Evolutionary conservation across 2,888 invertebrate species (phyloP), one percentile per base, ranked within the genome.

Genomic region (Ashinkailepas kermadecensis): DNA sequence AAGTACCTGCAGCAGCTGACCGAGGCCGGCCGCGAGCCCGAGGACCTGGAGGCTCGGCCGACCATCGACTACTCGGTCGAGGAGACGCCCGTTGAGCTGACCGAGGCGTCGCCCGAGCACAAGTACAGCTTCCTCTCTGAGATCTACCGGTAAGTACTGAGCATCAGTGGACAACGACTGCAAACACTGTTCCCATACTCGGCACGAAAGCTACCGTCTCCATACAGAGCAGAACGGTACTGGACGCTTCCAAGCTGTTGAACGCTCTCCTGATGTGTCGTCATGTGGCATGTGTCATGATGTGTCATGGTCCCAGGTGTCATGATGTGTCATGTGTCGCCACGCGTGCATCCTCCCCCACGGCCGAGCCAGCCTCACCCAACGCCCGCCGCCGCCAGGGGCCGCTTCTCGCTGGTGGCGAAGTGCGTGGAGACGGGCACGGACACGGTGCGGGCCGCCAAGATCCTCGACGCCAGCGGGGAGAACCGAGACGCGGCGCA

Each of bases 81-180:
- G 87, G 90, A 91, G 0, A 90, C 90, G 80, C 94, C 94, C 0
- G 88, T 93, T 25, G 92, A 92, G 85, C 93, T 95, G 93, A 90
- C 90, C 23, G 90, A 91, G 25, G 91, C 92, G 79, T 88, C 84
- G 65, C 18, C 85, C 83, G 82, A 91, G 92, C 93, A 93, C 80
- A 91, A 93, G 84, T 96, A 94, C 87, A 93, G 92, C 85, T 94
- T 95, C 86, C 93, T 95, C 81, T 94, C 95, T 0, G 96, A 96
- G 88, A 89, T 97, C 58, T 90, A 91, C 84, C 91, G 89, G 89
- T 90, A 23, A 58, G 57, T 3, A 39, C 39, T 39, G 39, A 39
- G 39, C 39, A 39, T 39, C 39, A 4, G 39, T 39, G 39, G 39
- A 39, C 39, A 1, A 39, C 39, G 4, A 39, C 39, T 39, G 1